These are phyloP conservation scores for Tribolium freemani DNA, from an alignment of 2,888 invertebrate species.

Conservation along the genomic window DNA sequence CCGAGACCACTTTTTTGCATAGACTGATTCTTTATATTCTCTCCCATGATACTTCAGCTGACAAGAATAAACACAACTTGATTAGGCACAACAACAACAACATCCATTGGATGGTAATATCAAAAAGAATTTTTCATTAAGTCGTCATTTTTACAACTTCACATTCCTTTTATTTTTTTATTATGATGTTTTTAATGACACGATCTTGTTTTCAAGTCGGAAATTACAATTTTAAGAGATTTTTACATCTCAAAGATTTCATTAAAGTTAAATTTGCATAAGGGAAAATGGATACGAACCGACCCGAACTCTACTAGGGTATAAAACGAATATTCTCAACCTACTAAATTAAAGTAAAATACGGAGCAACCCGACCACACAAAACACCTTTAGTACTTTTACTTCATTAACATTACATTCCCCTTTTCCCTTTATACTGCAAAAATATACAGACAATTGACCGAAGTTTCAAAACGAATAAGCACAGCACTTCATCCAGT, in stretches of 20 bases:
- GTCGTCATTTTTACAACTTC: neutral
- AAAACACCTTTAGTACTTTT: conserved; percentile 21
- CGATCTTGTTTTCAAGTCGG: conserved; percentile 2
- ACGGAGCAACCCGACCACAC: conserved; percentile 15
- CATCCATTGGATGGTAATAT: neutral
- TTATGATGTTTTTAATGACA: conserved; percentile 14
- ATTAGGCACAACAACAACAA: conserved; percentile 7
- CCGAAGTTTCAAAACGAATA: too few relatives aligned
- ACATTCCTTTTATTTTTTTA: neutral
- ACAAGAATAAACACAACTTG: conserved; percentile 36
- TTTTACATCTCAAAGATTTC: conserved; percentile 29
- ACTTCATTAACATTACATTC: neutral
- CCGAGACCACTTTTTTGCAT: conserved; percentile 33
- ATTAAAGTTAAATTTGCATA: conserved; percentile 29
- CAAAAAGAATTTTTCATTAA: neutral
- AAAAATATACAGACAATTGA: neutral
- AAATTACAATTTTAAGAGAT: conserved; percentile 20
- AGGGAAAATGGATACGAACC: conserved; percentile 13
- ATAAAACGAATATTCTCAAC: conserved; percentile 6
- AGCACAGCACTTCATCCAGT: too few relatives aligned
- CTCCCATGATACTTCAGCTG: conserved; percentile 26
- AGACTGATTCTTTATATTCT: conserved; percentile 28
- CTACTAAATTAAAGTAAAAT: conserved; percentile 30
- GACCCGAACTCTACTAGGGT: neutral
- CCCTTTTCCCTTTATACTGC: neutral